Conservation (phyloP, 1,140 invertebrate genomes). For the Conus betulinus region DNA sequence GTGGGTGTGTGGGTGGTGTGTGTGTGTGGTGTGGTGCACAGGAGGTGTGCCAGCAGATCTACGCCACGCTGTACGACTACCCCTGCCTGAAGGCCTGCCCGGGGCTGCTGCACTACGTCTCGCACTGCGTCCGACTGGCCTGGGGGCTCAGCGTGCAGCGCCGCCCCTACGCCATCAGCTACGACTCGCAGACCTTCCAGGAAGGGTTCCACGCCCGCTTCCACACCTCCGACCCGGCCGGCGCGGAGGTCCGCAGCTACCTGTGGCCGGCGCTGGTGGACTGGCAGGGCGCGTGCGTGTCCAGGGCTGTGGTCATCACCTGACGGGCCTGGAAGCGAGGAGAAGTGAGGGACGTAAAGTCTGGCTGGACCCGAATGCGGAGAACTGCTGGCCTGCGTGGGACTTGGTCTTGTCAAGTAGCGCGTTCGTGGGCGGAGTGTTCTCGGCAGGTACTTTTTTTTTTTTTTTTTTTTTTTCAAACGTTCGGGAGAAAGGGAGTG, state of each 20-base stretch:
- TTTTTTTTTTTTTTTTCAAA: no score
- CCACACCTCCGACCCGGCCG: conserved; percentile 80
- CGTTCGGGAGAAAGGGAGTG: no score
- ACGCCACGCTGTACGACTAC: conserved; percentile 85
- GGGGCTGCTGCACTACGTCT: conserved; percentile 81
- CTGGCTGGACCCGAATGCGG: no score
- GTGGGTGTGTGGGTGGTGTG: no score
- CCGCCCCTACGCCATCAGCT: conserved; percentile 78
- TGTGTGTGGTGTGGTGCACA: conserved; percentile 61
- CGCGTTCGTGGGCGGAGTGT: no score
- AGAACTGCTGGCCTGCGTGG: no score
- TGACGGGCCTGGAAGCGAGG: conserved; percentile 49
- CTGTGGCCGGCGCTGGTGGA: conserved; percentile 85
- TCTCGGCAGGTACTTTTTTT: no score
- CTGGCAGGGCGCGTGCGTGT: conserved; percentile 81
- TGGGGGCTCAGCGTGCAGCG: conserved; percentile 79
- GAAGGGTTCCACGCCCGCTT: conserved; percentile 79
- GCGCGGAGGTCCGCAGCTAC: conserved; percentile 80
- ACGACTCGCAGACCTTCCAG: conserved; percentile 76
- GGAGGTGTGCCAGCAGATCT: conserved; percentile 82
- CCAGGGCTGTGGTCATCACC: conserved; percentile 85
- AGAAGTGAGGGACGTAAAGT: no score
- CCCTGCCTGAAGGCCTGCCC: conserved; percentile 82
- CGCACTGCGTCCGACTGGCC: conserved; percentile 81
- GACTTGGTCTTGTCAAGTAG: no score